phyloP scores from a whole-genome alignment of 2,113 vertebrate genomes.

The Amphiprion ocellaris region DNA sequence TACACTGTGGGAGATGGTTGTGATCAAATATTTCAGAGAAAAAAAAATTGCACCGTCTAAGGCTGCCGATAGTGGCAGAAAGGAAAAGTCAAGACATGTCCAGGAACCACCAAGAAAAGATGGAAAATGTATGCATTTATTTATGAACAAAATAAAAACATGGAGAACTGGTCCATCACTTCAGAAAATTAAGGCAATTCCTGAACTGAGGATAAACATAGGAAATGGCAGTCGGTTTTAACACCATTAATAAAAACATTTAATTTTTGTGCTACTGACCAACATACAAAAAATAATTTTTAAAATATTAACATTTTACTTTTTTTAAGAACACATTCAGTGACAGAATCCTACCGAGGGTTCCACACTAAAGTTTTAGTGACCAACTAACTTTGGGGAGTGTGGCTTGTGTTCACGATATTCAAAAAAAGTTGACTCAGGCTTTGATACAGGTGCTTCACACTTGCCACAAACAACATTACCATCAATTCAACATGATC shows the following conservation, averaged over 20 bases:
- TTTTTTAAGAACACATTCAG: conserved; percentile 64
- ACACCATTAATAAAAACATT: conserved; percentile 78
- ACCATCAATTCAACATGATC: conserved; percentile 65
- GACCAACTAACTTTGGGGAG: conserved; percentile 60
- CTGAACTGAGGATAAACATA: conserved; percentile 80
- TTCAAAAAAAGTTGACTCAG: conserved; percentile 67
- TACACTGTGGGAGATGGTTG: conserved; percentile 29
- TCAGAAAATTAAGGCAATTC: conserved; percentile 86
- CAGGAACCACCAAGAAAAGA: conserved; percentile 62
- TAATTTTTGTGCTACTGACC: conserved; percentile 85
- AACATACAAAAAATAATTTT: conserved; percentile 82
- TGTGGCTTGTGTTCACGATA: conserved; percentile 60
- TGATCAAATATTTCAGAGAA: conserved; percentile 8
- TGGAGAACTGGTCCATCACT: conserved; percentile 69
- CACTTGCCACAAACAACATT: conserved; percentile 73
- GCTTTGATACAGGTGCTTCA: conserved; percentile 72
- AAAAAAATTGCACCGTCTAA: conserved; percentile 52
- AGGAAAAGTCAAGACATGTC: conserved; percentile 61
- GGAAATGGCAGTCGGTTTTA: conserved; percentile 78
- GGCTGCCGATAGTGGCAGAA: conserved; percentile 49
- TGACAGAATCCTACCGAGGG: conserved; percentile 46
- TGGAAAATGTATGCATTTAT: conserved; percentile 73
- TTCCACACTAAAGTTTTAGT: conserved; percentile 49
- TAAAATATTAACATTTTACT: conserved; percentile 76
- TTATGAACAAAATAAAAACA: conserved; percentile 76